A percentile compares a stretch with the other conserved stretches of the same genome.
These are phyloP conservation scores for Copidosoma floridanum DNA, from an alignment of 1,140 invertebrate species.

Conservation along the genomic window DNA sequence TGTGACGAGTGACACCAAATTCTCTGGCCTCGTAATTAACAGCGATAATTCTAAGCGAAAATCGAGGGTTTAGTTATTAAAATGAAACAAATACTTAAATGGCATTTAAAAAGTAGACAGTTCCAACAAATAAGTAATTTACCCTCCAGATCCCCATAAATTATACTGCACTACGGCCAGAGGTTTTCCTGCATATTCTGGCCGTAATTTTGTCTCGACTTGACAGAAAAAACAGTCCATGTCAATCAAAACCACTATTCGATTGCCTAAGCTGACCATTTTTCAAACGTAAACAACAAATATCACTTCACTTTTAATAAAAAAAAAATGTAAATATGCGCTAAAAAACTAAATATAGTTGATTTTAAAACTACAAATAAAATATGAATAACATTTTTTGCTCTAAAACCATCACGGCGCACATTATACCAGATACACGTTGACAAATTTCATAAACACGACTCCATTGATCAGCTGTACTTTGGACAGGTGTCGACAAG, in stretches of 20 bases:
- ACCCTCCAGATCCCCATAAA: slow-evolving; percentile 87
- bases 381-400: neutral
- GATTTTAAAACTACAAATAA: neutral
- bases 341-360: neutral
- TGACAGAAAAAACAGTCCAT: slow-evolving; percentile 99
- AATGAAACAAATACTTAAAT: no score
- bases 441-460: no score
- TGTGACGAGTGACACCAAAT: slow-evolving; percentile 82
- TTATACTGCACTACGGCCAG: slow-evolving; percentile 96
- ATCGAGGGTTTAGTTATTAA: neutral
- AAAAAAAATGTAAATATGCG: neutral
- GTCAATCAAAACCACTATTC: slow-evolving; percentile 86
- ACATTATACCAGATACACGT: no score
- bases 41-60: slow-evolving; percentile 81
- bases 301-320: neutral
- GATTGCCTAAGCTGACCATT: slow-evolving; percentile 46
- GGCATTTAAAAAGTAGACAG: neutral
- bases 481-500: no score
- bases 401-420: neutral
- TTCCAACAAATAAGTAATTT: slow-evolving; percentile 39
- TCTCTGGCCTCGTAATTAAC: slow-evolving; percentile 94
- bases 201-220: slow-evolving; percentile 88
- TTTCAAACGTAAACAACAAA: neutral
- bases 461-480: no score
- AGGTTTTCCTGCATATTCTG: slow-evolving; percentile 78